Evolutionary conservation across 1,140 invertebrate genomes (phyloP).

Genomic region (Rhizoglyphus robini): DNA sequence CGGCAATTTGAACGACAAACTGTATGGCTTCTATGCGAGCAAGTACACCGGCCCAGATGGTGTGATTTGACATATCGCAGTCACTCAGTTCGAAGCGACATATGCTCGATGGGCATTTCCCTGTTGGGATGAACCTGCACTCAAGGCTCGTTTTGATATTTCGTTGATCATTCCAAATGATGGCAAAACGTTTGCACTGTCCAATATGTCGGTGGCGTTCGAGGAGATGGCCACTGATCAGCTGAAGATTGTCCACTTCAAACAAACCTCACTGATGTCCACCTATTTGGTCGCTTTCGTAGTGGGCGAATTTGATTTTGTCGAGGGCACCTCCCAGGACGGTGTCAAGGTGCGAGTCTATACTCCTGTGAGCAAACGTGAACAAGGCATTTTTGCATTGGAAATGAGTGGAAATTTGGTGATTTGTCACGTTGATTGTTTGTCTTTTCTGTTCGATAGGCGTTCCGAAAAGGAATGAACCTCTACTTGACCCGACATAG

Average conservation of each 20-base stretch:
- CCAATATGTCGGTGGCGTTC: constrained; percentile 60
- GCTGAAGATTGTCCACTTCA: constrained; percentile 55
- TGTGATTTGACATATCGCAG: constrained; percentile 67
- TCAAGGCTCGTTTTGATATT: constrained; percentile 89
- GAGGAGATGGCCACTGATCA: constrained; percentile 30
- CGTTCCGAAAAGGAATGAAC: constrained; percentile 91
- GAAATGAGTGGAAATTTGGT: constrained; percentile 86
- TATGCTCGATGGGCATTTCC: constrained; percentile 87
- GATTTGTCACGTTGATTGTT: constrained; percentile 49
- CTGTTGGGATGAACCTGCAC: constrained; percentile 92
- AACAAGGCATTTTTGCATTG: constrained; percentile 80
- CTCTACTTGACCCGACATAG: constrained; percentile 75
- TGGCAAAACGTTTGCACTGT: constrained; percentile 54
- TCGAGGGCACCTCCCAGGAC: constrained; percentile 69
- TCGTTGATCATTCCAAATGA: constrained; percentile 56
- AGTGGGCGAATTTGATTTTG: constrained; percentile 75
- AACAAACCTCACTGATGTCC: constrained; percentile 83
- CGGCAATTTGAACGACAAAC: constrained; percentile 78
- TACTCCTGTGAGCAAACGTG: constrained; percentile 75
- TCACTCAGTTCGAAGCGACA: constrained; percentile 78
- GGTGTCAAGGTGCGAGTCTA: constrained; percentile 58
- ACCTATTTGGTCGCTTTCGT: constrained; percentile 85
- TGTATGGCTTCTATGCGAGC: constrained; percentile 85
- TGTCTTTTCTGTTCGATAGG: constrained; percentile 35
- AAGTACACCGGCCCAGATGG: constrained; percentile 50